Evolutionary conservation across 2,797 vertebrate species (phyloP).

Genomic region (Scyliorhinus canicula): DNA sequence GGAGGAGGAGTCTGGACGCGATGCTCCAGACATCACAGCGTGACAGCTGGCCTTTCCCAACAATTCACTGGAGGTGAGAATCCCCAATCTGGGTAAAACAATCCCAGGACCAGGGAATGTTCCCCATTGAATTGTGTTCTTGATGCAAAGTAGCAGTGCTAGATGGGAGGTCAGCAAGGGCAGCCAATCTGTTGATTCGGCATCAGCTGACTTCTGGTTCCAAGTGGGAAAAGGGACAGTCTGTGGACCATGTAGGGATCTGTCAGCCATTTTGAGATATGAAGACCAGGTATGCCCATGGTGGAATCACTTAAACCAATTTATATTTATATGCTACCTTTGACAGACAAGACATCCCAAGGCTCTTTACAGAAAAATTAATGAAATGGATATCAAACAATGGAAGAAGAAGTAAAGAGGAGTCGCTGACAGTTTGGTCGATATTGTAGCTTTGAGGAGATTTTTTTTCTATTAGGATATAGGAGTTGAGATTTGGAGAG

Average conservation of each 20-base stretch:
- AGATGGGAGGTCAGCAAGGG: not conserved
- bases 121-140: not conserved
- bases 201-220: not conserved
- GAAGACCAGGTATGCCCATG: not conserved
- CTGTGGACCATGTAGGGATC: not conserved
- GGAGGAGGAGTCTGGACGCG: not conserved
- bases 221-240: not conserved
- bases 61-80: not conserved
- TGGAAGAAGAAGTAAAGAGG: not conserved
- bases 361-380: not conserved
- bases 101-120: not conserved
- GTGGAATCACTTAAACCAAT: not conserved
- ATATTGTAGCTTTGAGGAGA: not conserved
- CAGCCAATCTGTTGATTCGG: not conserved
- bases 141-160: not conserved
- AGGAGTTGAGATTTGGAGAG: not conserved
- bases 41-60: not conserved
- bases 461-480: not conserved
- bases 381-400: not conserved
- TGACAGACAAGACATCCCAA: not conserved
- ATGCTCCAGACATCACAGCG: not conserved
- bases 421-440: not conserved
- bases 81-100: not conserved
- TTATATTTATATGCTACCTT: no score
- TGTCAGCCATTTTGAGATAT: not conserved